Conservation (phyloP, 1,140 invertebrate species). For the Drosophila busckii region DNA sequence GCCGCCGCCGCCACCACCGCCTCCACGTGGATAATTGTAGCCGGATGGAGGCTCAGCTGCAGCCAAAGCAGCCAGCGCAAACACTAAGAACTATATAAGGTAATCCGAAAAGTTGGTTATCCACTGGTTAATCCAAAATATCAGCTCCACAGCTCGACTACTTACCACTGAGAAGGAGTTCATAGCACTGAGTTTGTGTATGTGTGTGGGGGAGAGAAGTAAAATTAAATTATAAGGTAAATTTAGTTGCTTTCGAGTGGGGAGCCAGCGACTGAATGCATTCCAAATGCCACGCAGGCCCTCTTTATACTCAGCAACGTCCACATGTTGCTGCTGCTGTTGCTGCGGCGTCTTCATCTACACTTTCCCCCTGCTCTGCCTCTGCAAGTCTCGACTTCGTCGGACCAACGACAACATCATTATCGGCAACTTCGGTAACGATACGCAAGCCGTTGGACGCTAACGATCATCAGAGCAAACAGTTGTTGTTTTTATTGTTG, state of each 20-base stretch:
- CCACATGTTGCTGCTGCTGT: not conserved
- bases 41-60: constrained; percentile 83
- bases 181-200: constrained; percentile 72
- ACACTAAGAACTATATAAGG: constrained; percentile 82
- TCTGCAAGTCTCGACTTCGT: constrained; percentile 6
- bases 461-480: constrained; percentile 29
- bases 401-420: constrained; percentile 40
- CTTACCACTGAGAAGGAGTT: constrained; percentile 79
- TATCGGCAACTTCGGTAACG: constrained; percentile 39
- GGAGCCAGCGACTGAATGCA: constrained; percentile 79
- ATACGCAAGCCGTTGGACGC: constrained; percentile 21
- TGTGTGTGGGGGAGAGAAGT: constrained; percentile 67
- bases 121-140: constrained; percentile 14
- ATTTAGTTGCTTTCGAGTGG: constrained; percentile 78
- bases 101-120: constrained; percentile 34
- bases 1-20: constrained; percentile 79
- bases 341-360: constrained; percentile 6
- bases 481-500: constrained; percentile 3
- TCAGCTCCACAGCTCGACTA: constrained; percentile 8
- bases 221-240: constrained; percentile 71
- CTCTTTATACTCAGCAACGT: constrained; percentile 72
- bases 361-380: not conserved
- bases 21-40: constrained; percentile 83
- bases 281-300: constrained; percentile 53
- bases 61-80: constrained; percentile 82